phyloP scores from a whole-genome alignment of 2,113 vertebrate species.

The Actinemys pallida region DNA sequence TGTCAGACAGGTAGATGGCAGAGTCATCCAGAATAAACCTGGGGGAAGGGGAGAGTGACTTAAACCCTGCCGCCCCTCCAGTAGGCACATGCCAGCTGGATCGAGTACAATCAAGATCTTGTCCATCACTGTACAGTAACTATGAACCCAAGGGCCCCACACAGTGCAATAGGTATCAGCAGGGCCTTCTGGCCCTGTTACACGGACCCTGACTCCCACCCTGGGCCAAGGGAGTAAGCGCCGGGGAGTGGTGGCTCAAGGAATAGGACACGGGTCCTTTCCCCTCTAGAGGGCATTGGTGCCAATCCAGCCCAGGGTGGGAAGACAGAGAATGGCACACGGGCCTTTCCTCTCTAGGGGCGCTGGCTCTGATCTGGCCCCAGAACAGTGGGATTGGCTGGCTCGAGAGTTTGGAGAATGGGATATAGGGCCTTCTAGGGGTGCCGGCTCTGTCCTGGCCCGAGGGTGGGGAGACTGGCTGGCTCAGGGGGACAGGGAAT shows the following conservation, averaged over 20 bases:
- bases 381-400: too few relatives aligned
- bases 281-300: background rate
- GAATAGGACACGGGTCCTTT: background rate
- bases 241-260: background rate
- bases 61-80: background rate
- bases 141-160: background rate
- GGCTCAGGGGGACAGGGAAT: fast-evolving
- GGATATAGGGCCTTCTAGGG: background rate
- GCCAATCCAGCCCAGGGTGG: background rate
- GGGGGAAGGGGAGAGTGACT: background rate
- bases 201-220: background rate
- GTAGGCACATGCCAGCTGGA: background rate
- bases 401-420: background rate
- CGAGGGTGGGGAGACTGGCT: too few relatives aligned
- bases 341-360: background rate
- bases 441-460: background rate
- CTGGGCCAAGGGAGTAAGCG: background rate
- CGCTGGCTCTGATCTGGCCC: too few relatives aligned
- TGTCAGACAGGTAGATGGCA: slow-evolving; percentile 92
- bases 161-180: background rate
- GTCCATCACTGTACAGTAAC: background rate
- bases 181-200: background rate
- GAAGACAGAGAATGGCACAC: background rate
- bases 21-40: slow-evolving; percentile 95
- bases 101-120: background rate